Conservation (phyloP, 2,113 vertebrate species). For the Nothobranchius kuhntae region DNA sequence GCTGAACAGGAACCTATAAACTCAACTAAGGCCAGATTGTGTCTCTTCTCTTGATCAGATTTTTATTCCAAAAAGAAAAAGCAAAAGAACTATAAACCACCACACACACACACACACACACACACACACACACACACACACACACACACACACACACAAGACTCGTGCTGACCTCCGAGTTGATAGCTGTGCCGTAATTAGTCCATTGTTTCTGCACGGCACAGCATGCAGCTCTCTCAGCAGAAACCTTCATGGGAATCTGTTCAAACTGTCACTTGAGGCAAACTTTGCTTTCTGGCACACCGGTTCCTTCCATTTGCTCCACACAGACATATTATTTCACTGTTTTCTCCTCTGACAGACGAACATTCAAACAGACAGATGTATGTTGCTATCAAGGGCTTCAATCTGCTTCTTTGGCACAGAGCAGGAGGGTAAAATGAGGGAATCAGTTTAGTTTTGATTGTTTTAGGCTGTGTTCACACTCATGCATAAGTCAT, state of each 20-base stretch:
- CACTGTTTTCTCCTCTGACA: conserved; percentile 41
- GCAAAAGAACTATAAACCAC: conserved; percentile 12
- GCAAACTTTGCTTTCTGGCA: conserved; percentile 54
- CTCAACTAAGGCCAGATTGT: conserved; percentile 62
- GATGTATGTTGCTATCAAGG: conserved; percentile 41
- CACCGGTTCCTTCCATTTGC: not conserved
- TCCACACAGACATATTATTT: conserved; percentile 38
- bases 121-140: too few relatives aligned
- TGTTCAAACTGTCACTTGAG: conserved; percentile 71
- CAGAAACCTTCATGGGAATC: conserved; percentile 61
- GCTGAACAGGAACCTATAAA: conserved; percentile 53
- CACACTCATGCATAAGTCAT: conserved; percentile 28
- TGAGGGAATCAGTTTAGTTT: conserved; percentile 32
- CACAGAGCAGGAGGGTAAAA: not conserved
- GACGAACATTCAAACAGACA: conserved; percentile 49
- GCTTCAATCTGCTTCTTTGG: conserved; percentile 58
- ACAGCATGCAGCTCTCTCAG: conserved; percentile 58
- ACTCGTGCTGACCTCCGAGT: conserved; percentile 59
- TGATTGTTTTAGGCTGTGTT: conserved; percentile 49
- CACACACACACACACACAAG: conserved; percentile 35
- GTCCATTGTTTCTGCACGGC: conserved; percentile 61
- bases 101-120: too few relatives aligned
- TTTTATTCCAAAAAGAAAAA: conserved; percentile 43
- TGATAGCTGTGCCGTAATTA: conserved; percentile 69
- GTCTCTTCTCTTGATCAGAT: conserved; percentile 71